Conservation (phyloP, 2,113 vertebrate genomes). For the Oryzias melastigma region DNA sequence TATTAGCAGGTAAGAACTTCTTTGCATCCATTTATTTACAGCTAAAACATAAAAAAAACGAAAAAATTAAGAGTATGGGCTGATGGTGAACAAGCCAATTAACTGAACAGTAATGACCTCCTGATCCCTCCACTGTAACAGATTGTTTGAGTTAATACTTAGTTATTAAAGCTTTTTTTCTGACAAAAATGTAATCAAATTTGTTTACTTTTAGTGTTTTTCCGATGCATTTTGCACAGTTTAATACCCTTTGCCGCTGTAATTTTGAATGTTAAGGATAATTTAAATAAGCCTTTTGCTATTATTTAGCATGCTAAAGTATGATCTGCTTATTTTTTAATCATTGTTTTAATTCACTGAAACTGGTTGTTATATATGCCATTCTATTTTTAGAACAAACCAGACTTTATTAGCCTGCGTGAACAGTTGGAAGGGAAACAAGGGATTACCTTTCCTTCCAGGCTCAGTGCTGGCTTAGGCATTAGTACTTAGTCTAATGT, state of each 20-base stretch:
- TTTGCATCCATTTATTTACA: background rate
- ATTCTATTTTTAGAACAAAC: constrained; percentile 48
- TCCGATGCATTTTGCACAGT: background rate
- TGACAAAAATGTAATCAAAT: background rate
- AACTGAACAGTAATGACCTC: constrained; percentile 52
- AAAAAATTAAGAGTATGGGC: background rate
- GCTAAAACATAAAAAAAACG: no score
- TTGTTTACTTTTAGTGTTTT: background rate
- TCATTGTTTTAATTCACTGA: background rate
- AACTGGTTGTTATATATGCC: constrained; percentile 13
- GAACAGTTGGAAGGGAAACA: constrained; percentile 42
- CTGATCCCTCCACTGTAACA: constrained; percentile 55
- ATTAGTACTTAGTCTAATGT: constrained; percentile 3
- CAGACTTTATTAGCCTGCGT: constrained; percentile 50
- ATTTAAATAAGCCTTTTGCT: no score
- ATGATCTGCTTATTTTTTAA: background rate
- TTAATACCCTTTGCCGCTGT: no score
- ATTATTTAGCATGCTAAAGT: constrained; percentile 7
- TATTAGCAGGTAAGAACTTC: constrained; percentile 47
- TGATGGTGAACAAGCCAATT: background rate
- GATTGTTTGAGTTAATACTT: constrained; percentile 19
- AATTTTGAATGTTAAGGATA: no score
- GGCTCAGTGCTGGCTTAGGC: constrained; percentile 9
- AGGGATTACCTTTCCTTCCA: constrained; percentile 14
- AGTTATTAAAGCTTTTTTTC: background rate